Base-by-base conservation (phyloP, 2,113 vertebrate genomes). In the Cynopterus brachyotis region DNA sequence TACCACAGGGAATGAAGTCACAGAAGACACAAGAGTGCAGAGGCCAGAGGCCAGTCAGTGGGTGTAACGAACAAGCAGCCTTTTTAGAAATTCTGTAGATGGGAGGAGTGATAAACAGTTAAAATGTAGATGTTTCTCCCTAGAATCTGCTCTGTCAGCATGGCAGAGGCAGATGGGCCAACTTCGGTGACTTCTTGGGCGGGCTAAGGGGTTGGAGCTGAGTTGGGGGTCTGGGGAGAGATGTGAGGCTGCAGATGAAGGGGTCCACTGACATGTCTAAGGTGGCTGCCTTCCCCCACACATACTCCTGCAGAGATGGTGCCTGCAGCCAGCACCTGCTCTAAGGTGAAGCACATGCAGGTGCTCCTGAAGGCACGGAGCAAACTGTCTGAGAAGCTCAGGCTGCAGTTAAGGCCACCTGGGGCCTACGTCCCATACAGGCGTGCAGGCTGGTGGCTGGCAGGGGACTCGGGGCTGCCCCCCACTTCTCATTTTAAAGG, bases 401-500 rank as follows among this genome's bases (percentile, higher is more conserved):
- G 55, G 40, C 57, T 83, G 53, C 0, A 3, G 53, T 53, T 42
- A 6, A 1, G 2, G n/a, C 42, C 53, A 17, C 26, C 24, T 15
- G 7, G 11, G 32, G 32, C 35, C 30, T 57, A 15, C 32, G 26
- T 50, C 17, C 50, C 19, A 10, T 12, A 11, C 5, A 37, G 35
- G 12, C 20, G 1, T 40, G n/a, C 0, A 24, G 40, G 20, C 40
- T 16, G 20, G 9, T 37, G 4, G 11, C 26, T 57, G 37, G 19
- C 9, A 55, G 50, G 19, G 0, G 13, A 2, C 19, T 7, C 0
- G 0, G 28, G 3, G 12, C 35, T 42, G 8, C 4, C 3, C 40
- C 2, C 16, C 3, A 17, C 22, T n/a, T 9, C 6, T 95, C 45
- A 3, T 26, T 66, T 28, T n/a, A 35, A 53, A 79, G 50, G 37